Conservation (phyloP, 2,797 vertebrate species). For the Acomys russatus region DNA sequence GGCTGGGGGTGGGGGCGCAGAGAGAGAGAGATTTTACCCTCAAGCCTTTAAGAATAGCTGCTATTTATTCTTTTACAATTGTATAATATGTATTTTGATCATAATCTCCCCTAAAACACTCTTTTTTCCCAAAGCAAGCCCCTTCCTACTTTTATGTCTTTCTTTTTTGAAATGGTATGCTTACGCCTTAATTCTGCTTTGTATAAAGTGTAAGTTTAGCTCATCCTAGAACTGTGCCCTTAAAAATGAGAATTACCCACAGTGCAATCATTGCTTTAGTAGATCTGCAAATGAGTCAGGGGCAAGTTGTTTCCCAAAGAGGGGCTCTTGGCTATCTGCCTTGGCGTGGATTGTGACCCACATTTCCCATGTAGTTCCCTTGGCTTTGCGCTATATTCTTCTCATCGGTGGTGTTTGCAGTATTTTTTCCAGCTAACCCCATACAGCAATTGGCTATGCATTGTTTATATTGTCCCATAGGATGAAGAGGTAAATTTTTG, state of each 20-base stretch:
- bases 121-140: background rate
- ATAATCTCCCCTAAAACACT: background rate
- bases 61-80: background rate
- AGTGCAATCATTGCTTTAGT: conserved; percentile 23
- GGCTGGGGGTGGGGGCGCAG: too few relatives aligned
- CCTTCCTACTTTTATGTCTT: background rate
- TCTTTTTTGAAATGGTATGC: background rate
- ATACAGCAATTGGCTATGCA: background rate
- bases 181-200: conserved; percentile 13
- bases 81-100: background rate
- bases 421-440: background rate
- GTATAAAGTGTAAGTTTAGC: conserved; percentile 2
- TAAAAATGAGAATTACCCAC: background rate
- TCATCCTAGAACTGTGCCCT: conserved; percentile 19
- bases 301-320: conserved; percentile 19
- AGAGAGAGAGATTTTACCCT: background rate
- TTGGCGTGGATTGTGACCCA: conserved; percentile 5
- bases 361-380: background rate
- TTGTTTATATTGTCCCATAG: background rate
- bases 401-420: conserved; percentile 11
- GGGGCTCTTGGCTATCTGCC: background rate
- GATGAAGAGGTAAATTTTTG: conserved; percentile 20
- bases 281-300: background rate
- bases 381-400: background rate
- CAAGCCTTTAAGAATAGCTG: background rate